phyloP scores from a whole-genome alignment of 2,113 vertebrate species.

The Python bivittatus region DNA sequence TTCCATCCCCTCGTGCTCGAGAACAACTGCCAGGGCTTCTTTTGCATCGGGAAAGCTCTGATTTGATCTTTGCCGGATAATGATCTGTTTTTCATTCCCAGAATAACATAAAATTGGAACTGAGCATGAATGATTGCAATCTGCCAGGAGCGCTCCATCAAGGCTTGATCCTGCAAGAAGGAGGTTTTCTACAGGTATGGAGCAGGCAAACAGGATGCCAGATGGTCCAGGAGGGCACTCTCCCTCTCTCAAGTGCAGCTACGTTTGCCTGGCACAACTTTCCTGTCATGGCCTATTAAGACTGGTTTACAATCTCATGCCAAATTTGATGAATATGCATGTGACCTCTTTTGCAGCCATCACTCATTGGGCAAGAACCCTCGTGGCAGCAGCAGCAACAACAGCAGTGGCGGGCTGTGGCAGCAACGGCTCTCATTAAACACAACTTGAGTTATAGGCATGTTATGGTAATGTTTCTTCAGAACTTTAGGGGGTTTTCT shows the following conservation, averaged over 20 bases:
- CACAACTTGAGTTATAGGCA: conserved; percentile 88
- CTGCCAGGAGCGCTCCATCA: background rate
- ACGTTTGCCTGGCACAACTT: conserved; percentile 84
- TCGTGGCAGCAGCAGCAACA: conserved; percentile 85
- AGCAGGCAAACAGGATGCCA: background rate
- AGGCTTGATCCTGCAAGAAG: background rate
- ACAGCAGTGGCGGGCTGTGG: conserved; percentile 84
- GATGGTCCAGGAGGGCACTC: background rate
- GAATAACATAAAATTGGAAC: background rate
- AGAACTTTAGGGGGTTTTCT: conserved; percentile 84
- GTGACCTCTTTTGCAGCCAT: conserved; percentile 95
- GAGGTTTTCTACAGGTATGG: background rate
- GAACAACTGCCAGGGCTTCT: background rate
- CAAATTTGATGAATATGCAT: conserved; percentile 99
- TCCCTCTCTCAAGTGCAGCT: conserved; percentile 68
- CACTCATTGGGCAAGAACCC: conserved; percentile 81
- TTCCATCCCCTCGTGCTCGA: background rate
- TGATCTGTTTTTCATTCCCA: background rate
- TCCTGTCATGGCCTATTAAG: conserved; percentile 97
- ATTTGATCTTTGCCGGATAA: background rate
- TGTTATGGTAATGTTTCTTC: conserved; percentile 83
- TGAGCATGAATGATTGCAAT: background rate
- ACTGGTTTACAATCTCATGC: conserved; percentile 95
- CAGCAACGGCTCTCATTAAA: conserved; percentile 92
- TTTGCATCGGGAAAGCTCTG: background rate